Percentiles rank a stretch among this genome's conserved stretches.
Evolutionary conservation across 1,140 invertebrate genomes (phyloP).

Genomic region (Galleria mellonella): DNA sequence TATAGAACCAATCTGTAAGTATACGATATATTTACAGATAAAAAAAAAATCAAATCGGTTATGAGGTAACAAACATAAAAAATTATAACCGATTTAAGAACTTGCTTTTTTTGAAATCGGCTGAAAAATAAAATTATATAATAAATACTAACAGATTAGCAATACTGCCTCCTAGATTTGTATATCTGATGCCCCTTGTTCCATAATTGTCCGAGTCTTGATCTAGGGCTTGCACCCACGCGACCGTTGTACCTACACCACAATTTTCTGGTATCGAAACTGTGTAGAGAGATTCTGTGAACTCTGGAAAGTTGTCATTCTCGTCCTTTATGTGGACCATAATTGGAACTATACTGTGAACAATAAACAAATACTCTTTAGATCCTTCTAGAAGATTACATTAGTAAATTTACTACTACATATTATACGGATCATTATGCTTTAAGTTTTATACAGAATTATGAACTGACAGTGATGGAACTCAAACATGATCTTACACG

Average conservation of each 20-base stretch:
- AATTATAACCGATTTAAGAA: too few species aligned
- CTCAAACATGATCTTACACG: too few species aligned
- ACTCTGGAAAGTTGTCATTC: conserved; percentile 96
- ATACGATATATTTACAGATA: too few species aligned
- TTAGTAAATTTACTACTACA: background rate
- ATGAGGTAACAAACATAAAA: too few species aligned
- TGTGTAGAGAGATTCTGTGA: conserved; percentile 85
- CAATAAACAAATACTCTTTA: conserved; percentile 32
- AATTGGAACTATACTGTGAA: conserved; percentile 83
- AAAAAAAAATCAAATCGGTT: too few species aligned
- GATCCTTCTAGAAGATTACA: background rate
- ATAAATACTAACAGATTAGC: conserved; percentile 84
- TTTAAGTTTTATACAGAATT: too few species aligned
- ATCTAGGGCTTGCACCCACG: conserved; percentile 88
- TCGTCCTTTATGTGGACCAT: conserved; percentile 91
- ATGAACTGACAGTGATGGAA: too few species aligned
- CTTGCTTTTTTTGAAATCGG: too few species aligned
- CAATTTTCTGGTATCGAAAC: conserved; percentile 90
- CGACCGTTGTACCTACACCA: conserved; percentile 85
- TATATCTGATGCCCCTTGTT: conserved; percentile 91
- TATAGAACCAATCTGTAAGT: too few species aligned
- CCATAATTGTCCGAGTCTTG: conserved; percentile 91
- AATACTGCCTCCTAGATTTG: conserved; percentile 82
- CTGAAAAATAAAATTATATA: too few species aligned
- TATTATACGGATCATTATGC: too few species aligned